These are phyloP conservation scores for Oxygymnocypris stewartii DNA, from an alignment of 2,113 vertebrate genomes.

Conservation along the genomic window DNA sequence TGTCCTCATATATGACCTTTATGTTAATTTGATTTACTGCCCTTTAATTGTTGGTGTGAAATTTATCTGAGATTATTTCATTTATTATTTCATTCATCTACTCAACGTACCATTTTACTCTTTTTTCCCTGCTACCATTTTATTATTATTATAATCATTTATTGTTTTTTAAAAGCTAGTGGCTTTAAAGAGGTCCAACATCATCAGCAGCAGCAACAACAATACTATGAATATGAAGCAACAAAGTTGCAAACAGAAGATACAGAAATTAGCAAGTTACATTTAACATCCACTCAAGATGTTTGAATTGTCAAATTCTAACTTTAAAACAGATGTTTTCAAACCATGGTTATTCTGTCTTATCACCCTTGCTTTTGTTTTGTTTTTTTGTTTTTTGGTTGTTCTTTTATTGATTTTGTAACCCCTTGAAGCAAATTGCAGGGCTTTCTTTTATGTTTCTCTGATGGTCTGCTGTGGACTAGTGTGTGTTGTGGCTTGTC, in stretches of 20 bases:
- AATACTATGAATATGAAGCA: too few relatives aligned
- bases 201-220: too few relatives aligned
- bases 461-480: constrained; percentile 24
- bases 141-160: too few relatives aligned
- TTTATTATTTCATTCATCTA: constrained; percentile 32
- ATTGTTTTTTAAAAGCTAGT: background rate
- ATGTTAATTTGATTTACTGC: constrained; percentile 50
- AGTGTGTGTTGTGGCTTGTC: constrained; percentile 23
- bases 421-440: background rate
- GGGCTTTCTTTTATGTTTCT: constrained; percentile 10
- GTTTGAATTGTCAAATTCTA: background rate
- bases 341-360: background rate
- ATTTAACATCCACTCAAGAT: background rate
- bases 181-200: background rate
- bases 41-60: constrained; percentile 65
- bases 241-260: too few relatives aligned
- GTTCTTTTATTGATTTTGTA: constrained; percentile 9
- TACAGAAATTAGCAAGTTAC: background rate
- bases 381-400: background rate
- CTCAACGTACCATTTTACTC: background rate
- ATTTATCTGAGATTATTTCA: constrained; percentile 55
- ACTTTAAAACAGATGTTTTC: background rate
- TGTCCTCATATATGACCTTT: constrained; percentile 62
- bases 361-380: background rate
- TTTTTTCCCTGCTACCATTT: background rate